Evolutionary conservation across 2,888 invertebrate genomes (phyloP), one percentile per base, ranked within the genome.

Genomic region (Gasteruption jaculator): DNA sequence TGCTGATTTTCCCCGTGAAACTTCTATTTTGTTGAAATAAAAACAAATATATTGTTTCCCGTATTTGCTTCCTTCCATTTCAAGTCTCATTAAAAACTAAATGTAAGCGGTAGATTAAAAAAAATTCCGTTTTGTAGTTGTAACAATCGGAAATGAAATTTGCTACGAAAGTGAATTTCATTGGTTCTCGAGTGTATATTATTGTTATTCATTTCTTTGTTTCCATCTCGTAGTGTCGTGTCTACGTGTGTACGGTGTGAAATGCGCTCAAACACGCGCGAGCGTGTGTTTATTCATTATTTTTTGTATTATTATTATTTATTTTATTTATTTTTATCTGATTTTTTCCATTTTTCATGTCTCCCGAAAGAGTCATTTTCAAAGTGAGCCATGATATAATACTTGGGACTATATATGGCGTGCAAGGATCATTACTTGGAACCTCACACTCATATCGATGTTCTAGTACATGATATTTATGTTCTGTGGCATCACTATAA

Each of bases 381-480:
- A 60, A 59, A 60, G 58, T 60, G 63, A 65, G 62, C 67, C 68
- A 65, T 64, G 58, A 63, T 65, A 63, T 68, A 68, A 68, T 68
- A 68, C 65, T 65, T 63, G 63, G 56, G 59, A 66, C 62, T 64
- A 65, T 66, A 66, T 58, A 63, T 61, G 60, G 63, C 54, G 63
- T 58, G 65, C 59, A 64, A 67, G 60, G 56, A 53, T 53, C n/a
- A n/a, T n/a, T n/a, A 61, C 58, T 52, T 60, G 57, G 57, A 54
- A 54, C 61, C 61, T 63, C 58, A 65, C 67, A 66, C 63, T 57
- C 53, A 56, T 62, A 60, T 61, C 54, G 63, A 65, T 66, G 56
- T 61, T 63, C 57, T 63, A 61, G 57, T 53, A 56, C 57, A 61
- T n/a, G n/a, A n/a, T n/a, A 56, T 53, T 61, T 62, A 61, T 60